Percentiles rank a stretch among this genome's conserved stretches.
These are phyloP conservation scores for Lymantria dispar DNA, from an alignment of 2,888 invertebrate genomes.

Conservation along the genomic window DNA sequence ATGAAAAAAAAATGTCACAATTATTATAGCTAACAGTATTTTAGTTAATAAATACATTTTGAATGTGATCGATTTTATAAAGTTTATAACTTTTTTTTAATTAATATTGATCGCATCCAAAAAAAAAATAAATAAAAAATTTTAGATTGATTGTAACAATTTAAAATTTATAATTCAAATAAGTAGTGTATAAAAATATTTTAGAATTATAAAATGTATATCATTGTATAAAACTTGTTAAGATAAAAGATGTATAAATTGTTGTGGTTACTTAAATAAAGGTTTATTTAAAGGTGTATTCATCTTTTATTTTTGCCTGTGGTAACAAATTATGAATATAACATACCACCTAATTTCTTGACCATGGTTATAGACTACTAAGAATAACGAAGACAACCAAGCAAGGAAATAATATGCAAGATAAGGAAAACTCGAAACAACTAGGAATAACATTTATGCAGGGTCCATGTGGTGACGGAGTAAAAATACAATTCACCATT, in stretches of 20 bases:
- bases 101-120: conserved; percentile 71
- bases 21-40: conserved; percentile 29
- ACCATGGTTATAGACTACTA: too few species aligned
- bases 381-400: too few species aligned
- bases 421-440: too few species aligned
- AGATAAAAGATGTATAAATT: conserved; percentile 41
- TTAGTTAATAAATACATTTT: conserved; percentile 43
- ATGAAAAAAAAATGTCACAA: conserved; percentile 21
- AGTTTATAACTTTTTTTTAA: conserved; percentile 9
- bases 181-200: conserved; percentile 22
- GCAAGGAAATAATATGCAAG: too few species aligned
- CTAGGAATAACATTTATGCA: too few species aligned
- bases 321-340: too few species aligned
- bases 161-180: conserved; percentile 27
- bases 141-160: conserved; percentile 33
- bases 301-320: too few species aligned
- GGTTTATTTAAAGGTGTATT: conserved; percentile 40
- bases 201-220: conserved; percentile 43
- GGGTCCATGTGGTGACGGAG: too few species aligned
- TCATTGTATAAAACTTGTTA: conserved; percentile 47
- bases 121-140: conserved; percentile 27
- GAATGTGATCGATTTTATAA: conserved; percentile 72
- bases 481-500: too few species aligned
- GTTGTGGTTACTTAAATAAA: conserved; percentile 46
- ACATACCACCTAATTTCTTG: too few species aligned